Evolutionary conservation across 2,888 invertebrate species (phyloP).

Genomic region (Marronus borbonicus): DNA sequence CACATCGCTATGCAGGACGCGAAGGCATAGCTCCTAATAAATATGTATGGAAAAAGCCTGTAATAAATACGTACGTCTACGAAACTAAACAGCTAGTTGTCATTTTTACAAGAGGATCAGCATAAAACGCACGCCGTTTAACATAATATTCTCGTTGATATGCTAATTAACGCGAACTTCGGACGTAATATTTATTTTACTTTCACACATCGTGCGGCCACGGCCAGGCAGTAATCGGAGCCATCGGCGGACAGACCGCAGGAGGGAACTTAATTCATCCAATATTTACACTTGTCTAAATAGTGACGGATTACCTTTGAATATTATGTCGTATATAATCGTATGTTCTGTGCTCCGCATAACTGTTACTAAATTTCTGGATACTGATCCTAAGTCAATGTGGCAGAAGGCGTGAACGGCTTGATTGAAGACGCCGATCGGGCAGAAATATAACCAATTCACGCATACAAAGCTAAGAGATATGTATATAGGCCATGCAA

Average conservation of each 20-base stretch:
- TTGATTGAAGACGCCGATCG: constrained; percentile 25
- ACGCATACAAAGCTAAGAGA: not conserved
- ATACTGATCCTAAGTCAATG: constrained; percentile 19
- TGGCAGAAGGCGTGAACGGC: constrained; percentile 36
- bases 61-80: constrained; percentile 6
- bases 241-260: constrained; percentile 21
- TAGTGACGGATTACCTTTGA: constrained; percentile 39
- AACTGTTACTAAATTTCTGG: constrained; percentile 31
- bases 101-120: constrained; percentile 31
- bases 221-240: not conserved
- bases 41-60: not conserved
- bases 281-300: constrained; percentile 38
- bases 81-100: constrained; percentile 33
- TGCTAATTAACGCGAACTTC: constrained; percentile 36
- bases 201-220: constrained; percentile 10
- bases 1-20: constrained; percentile 28
- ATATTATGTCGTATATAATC: constrained; percentile 16
- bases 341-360: constrained; percentile 11
- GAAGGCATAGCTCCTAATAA: constrained; percentile 20
- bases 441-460: constrained; percentile 14
- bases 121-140: constrained; percentile 31
- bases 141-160: constrained; percentile 45
- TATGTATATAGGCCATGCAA: not conserved
- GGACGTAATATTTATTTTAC: constrained; percentile 38
- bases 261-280: constrained; percentile 17